Evolutionary conservation across 2,113 vertebrate genomes (phyloP).

Genomic region (Sorex fumeus): DNA sequence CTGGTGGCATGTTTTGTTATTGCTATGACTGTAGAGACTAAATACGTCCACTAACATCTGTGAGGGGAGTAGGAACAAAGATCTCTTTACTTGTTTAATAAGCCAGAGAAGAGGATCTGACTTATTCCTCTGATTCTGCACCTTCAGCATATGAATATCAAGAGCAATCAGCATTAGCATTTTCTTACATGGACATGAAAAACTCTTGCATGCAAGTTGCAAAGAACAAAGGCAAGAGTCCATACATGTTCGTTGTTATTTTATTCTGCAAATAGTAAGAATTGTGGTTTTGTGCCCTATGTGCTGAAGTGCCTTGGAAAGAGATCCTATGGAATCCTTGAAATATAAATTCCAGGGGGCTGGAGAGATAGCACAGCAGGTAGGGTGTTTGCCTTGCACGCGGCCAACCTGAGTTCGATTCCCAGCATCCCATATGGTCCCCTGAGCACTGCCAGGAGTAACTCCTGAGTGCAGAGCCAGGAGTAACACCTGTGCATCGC

Average conservation of each 20-base stretch:
- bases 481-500: too few relatives aligned
- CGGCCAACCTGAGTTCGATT: too few relatives aligned
- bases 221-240: not conserved
- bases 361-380: too few relatives aligned
- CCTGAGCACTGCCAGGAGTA: too few relatives aligned
- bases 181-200: not conserved
- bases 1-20: not conserved
- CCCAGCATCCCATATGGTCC: too few relatives aligned
- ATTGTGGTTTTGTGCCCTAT: not conserved
- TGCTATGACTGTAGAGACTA: not conserved
- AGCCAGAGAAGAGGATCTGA: not conserved
- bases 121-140: not conserved
- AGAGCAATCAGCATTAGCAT: not conserved
- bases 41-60: not conserved
- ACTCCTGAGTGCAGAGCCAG: too few relatives aligned
- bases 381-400: too few relatives aligned
- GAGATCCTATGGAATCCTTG: not conserved
- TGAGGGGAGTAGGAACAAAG: not conserved
- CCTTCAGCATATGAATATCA: not conserved
- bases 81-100: not conserved
- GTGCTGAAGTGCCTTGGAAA: not conserved
- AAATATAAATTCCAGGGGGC: conserved; percentile 35
- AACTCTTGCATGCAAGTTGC: not conserved
- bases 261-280: not conserved
- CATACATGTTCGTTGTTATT: conserved; percentile 11